Evolutionary conservation across 2,888 invertebrate species (phyloP).

Genomic region (Drosophila silvestris): DNA sequence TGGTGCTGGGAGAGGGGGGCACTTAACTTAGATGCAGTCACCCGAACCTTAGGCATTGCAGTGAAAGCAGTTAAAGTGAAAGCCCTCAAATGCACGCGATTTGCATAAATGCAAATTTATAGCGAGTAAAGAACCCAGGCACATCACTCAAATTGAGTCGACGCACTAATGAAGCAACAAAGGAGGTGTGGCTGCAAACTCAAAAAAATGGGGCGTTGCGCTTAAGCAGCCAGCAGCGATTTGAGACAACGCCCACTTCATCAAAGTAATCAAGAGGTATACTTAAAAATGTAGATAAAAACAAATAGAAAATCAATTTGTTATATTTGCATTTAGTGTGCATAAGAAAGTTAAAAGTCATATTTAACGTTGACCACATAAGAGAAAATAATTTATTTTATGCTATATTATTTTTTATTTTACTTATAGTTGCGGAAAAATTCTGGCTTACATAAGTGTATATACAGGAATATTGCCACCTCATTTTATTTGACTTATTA

Average conservation of each 20-base stretch:
- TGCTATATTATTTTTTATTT: background rate
- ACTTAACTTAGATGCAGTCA: constrained; percentile 40
- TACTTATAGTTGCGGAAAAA: background rate
- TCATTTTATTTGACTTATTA: background rate
- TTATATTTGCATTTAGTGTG: no score
- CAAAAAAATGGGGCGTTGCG: constrained; percentile 34
- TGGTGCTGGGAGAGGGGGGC: background rate
- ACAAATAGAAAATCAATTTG: background rate
- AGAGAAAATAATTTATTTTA: background rate
- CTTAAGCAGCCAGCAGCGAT: constrained; percentile 39
- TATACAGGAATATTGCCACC: background rate
- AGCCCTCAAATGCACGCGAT: constrained; percentile 58
- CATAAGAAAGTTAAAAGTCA: background rate
- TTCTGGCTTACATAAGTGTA: background rate
- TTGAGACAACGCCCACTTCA: constrained; percentile 26
- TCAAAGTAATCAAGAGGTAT: background rate
- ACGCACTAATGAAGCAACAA: constrained; percentile 71
- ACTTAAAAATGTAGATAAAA: background rate
- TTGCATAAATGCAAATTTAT: constrained; percentile 71
- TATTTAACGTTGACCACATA: background rate
- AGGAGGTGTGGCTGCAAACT: constrained; percentile 41
- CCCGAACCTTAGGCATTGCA: constrained; percentile 30
- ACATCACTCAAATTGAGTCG: constrained; percentile 57
- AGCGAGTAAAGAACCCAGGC: constrained; percentile 28
- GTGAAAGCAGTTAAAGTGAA: constrained; percentile 66